Percentiles rank a stretch among this genome's conserved stretches.
Evolutionary conservation across 2,888 invertebrate genomes (phyloP).

Genomic region (Drosophila cracens): DNA sequence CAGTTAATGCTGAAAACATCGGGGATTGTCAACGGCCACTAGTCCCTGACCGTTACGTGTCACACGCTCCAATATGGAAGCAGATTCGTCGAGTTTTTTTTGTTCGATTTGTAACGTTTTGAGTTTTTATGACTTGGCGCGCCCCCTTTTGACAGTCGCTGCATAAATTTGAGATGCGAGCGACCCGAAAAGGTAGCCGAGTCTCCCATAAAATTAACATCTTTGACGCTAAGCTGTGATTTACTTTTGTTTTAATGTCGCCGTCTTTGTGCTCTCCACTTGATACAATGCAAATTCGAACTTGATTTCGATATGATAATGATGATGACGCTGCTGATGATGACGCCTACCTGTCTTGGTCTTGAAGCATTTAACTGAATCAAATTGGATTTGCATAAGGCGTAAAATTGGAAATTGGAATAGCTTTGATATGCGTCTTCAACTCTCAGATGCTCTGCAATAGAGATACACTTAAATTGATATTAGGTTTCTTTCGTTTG

Average conservation of each 20-base stretch:
- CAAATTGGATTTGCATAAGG: conserved; percentile 72
- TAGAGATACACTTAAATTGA: not conserved
- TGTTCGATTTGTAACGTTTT: conserved; percentile 58
- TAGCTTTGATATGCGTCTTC: not conserved
- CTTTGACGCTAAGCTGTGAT: conserved; percentile 83
- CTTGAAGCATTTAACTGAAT: conserved; percentile 52
- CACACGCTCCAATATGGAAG: conserved; percentile 53
- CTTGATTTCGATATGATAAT: conserved; percentile 60
- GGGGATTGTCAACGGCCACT: conserved; percentile 46
- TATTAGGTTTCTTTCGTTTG: not conserved
- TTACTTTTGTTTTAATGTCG: conserved; percentile 83
- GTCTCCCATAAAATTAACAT: conserved; percentile 75
- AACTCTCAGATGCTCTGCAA: conserved; percentile 13
- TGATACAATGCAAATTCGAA: conserved; percentile 55
- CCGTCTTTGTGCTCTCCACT: conserved; percentile 64
- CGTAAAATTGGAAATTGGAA: conserved; percentile 31
- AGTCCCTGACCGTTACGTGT: conserved; percentile 66
- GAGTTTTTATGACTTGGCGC: conserved; percentile 68
- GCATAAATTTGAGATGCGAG: conserved; percentile 60
- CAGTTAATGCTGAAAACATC: conserved; percentile 26
- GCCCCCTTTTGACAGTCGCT: conserved; percentile 58
- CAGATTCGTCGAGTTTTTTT: conserved; percentile 17
- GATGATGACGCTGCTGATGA: conserved; percentile 35
- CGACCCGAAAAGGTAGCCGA: conserved; percentile 68
- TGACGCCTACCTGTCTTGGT: conserved; percentile 68